Conservation (phyloP, 2,888 invertebrate genomes). For the Tenthredo amoena region DNA sequence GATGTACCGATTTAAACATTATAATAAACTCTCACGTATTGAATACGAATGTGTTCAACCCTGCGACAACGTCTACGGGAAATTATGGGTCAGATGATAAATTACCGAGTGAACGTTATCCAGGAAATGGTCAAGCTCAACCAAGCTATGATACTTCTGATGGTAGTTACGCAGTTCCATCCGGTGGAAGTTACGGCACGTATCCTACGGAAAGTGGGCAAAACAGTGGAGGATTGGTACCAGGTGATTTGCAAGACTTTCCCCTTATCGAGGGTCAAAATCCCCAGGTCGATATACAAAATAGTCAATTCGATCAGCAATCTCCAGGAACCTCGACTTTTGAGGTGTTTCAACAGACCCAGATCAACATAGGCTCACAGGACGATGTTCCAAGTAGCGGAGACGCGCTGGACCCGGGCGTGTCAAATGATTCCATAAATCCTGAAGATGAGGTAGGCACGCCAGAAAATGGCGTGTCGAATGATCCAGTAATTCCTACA, state of each 20-base stretch:
- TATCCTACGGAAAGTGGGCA: constrained; percentile 27
- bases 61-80: constrained; percentile 53
- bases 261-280: neutral
- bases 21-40: constrained; percentile 86
- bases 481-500: constrained; percentile 30
- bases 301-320: neutral
- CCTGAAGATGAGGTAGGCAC: constrained; percentile 51
- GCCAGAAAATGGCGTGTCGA: constrained; percentile 37
- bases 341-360: constrained; percentile 69
- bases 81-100: constrained; percentile 5
- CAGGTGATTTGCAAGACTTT: constrained; percentile 19
- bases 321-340: constrained; percentile 59
- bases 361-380: constrained; percentile 65
- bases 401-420: neutral
- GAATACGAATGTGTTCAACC: constrained; percentile 80
- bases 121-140: constrained; percentile 17
- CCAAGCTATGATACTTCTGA: constrained; percentile 2
- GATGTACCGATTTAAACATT: constrained; percentile 85
- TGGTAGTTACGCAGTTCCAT: neutral
- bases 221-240: neutral
- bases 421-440: neutral
- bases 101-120: constrained; percentile 18
- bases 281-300: neutral
- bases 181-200: constrained; percentile 1
- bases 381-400: constrained; percentile 39